These are phyloP conservation scores for Pristionchus japonicus DNA, from an alignment of 2,888 invertebrate species.

Conservation along the genomic window DNA sequence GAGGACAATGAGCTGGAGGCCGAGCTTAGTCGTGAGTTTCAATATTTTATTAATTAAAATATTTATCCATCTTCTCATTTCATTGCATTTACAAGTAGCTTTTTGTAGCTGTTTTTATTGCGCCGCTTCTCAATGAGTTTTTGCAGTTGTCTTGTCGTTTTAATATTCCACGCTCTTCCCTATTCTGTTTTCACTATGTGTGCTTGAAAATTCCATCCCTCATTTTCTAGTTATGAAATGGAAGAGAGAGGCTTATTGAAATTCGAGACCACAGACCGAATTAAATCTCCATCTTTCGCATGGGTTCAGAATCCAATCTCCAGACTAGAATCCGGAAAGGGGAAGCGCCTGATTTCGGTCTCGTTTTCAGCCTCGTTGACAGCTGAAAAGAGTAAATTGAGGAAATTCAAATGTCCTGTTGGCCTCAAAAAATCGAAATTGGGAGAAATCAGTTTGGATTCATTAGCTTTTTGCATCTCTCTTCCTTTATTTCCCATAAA, in stretches of 20 bases:
- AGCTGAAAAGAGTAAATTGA: not conserved
- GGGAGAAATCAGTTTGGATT: too few relatives aligned
- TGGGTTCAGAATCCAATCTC: not conserved
- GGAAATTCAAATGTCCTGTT: too few relatives aligned
- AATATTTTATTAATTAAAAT: not conserved
- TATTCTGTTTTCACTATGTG: not conserved
- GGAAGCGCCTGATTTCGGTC: not conserved
- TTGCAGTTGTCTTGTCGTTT: not conserved
- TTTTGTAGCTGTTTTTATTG: too few relatives aligned
- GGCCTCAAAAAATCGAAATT: too few relatives aligned
- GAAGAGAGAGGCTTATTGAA: not conserved
- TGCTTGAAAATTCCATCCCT: not conserved
- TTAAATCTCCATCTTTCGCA: not conserved
- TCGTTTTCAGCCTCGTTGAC: not conserved
- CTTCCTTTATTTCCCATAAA: not conserved
- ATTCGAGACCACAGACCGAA: not conserved
- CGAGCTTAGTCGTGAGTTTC: slow-evolving; percentile 33
- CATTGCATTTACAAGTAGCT: not conserved
- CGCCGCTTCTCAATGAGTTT: too few relatives aligned
- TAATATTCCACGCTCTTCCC: not conserved
- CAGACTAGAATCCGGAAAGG: not conserved
- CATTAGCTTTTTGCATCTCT: not conserved
- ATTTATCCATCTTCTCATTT: not conserved
- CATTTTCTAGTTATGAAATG: not conserved
- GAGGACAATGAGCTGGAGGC: slow-evolving; percentile 4